Evolutionary conservation across 2,113 vertebrate genomes (phyloP), one percentile per base, ranked within the genome.

Genomic region (Rostratula benghalensis): DNA sequence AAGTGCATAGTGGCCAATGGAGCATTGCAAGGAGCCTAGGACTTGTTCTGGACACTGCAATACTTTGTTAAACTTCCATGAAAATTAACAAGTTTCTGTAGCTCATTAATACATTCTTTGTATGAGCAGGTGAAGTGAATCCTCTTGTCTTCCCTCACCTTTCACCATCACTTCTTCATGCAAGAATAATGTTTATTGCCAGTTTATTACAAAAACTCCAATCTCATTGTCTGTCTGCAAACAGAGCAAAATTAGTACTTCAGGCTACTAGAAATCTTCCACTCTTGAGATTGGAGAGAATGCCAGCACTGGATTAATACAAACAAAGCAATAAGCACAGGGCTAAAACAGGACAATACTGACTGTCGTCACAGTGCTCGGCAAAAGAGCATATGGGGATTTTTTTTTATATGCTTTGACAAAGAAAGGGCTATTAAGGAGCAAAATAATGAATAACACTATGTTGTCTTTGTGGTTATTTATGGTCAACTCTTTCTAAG

Each of bases 361-460:
- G 24, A 25, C n/a, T 37, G 41, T 53, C 1, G 0, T 35, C 51
- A 51, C 10, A 51, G 31, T 18, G 31, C 53, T 43, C 3, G 1
- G 30, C 24, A 59, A 59, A 77, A 83, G 6, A 65, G 23, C 16
- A 65, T 19, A 53, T 2, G 1, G 7, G 6, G 19, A 28, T 57
- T 25, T 63, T 69, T 31, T 63, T 69, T 45, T 63, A 27, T 10
- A 33, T n/a, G 25, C 23, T 71, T 70, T 59, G 7, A 27, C 60
- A 80, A 85, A 53, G 12, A 51, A 4, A 18, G 30, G 31, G 7
- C 6, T 67, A 57, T 65, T 83, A 65, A 83, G 13, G 28, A 78
- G 6, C 48, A 60, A 68, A 73, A 50, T 20, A 0, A 56, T 65
- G 1, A 82, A 43, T 30, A 76, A 46, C 37, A 25, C 16, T 64